Percentiles rank a stretch among this genome's conserved stretches.
Evolutionary conservation across 1,140 invertebrate genomes (phyloP).

Genomic region (Agrypnia vestita): DNA sequence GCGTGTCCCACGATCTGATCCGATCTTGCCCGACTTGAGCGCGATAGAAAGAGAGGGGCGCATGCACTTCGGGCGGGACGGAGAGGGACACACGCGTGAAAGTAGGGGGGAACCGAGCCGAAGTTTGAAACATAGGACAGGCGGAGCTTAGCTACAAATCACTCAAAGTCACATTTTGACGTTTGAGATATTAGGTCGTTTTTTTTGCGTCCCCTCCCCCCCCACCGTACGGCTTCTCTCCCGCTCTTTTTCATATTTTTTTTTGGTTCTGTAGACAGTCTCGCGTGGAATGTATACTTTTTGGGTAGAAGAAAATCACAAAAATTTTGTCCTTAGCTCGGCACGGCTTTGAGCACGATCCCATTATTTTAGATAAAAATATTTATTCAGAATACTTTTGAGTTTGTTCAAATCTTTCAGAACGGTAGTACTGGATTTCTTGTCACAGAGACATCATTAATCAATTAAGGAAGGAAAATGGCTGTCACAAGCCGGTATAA

Average conservation of each 20-base stretch:
- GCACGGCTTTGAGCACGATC: no score
- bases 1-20: constrained; percentile 51
- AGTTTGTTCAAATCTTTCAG: no score
- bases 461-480: no score
- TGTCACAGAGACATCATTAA: no score
- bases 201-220: constrained; percentile 68
- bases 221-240: constrained; percentile 65
- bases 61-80: constrained; percentile 63
- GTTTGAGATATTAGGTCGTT: constrained; percentile 75
- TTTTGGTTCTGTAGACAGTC: constrained; percentile 45
- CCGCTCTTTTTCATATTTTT: constrained; percentile 63
- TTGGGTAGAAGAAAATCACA: background rate
- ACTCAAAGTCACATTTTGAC: constrained; percentile 75
- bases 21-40: constrained; percentile 45
- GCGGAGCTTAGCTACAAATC: constrained; percentile 75
- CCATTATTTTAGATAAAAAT: no score
- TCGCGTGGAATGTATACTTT: constrained; percentile 14
- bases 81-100: constrained; percentile 11
- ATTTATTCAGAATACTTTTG: no score
- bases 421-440: no score
- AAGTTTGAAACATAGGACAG: constrained; percentile 74
- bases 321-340: background rate
- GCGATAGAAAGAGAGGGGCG: constrained; percentile 38
- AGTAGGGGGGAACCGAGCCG: constrained; percentile 63
- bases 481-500: no score